Evolutionary conservation across 2,888 invertebrate species (phyloP), one percentile per base, ranked within the genome.

Genomic region (Dasysyrphus tricinctus): DNA sequence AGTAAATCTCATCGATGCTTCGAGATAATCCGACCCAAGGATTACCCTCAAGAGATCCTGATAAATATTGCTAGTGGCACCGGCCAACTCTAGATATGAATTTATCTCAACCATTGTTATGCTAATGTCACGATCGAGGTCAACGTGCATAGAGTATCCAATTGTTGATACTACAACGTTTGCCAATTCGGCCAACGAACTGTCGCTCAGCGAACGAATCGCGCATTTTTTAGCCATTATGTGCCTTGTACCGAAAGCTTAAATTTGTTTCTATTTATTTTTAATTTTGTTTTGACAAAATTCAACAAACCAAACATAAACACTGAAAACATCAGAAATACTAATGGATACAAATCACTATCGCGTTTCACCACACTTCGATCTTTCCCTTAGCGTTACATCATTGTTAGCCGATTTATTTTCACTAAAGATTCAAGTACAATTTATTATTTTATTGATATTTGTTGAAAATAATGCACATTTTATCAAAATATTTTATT

Each of bases 41-140:
- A 96, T 95, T 88, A 95, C 93, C 87, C 94, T 94, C 86, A 96
- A 90, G 88, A 96, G 93, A 91, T 95, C 95, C 92, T 96, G 95
- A 88, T 95, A 94, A 88, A 95, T 95, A 90, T 95, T 95, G 88
- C 94, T 94, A 7, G 95, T 95, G 4, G 95, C 95, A 12, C 95
- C 95, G 90, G 94, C 93, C 79, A 92, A 93, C 76, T 94, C 93
- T 89, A 95, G 93, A 91, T 95, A 95, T 14, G 94, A 94, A 49
- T 94, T 94, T 37, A 95, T 93, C 91, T 95, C 94, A 7, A 94
- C 94, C 91, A 95, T 95, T 12, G 94, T 93, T 42, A 95, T 92
- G 12, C 93, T 93, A 11, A 94, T 93, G 90, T 95, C 95, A 89
- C 94, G 93, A 79, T 94, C 94, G 39, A 94, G 93, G 80, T 95